Conservation (phyloP, 2,797 vertebrate species). For the Rhodeus uyekii region DNA sequence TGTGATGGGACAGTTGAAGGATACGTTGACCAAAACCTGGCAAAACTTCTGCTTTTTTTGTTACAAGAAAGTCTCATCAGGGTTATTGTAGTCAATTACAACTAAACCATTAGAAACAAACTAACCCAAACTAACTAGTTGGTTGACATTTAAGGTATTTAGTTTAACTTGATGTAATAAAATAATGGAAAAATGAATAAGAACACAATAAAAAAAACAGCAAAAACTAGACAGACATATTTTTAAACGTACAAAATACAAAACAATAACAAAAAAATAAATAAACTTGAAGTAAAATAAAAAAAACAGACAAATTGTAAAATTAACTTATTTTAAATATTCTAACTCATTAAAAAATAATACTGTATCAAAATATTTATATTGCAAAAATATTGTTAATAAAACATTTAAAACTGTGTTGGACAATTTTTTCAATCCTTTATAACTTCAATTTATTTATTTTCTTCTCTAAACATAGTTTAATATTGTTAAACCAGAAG, state of each 20-base stretch:
- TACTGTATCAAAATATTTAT: no score
- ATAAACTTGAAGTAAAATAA: not conserved
- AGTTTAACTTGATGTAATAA: not conserved
- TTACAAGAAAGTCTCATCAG: not conserved
- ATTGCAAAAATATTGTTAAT: not conserved
- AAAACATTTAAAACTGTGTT: not conserved
- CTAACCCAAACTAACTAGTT: no score
- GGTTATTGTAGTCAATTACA: not conserved
- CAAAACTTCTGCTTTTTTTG: not conserved
- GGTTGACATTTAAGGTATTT: not conserved
- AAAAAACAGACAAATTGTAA: not conserved
- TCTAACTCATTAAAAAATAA: no score
- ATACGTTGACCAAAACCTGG: not conserved
- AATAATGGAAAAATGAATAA: not conserved
- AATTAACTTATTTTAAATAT: not conserved
- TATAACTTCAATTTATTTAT: not conserved
- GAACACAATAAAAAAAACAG: no score
- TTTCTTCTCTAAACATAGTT: not conserved
- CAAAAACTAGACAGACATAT: not conserved
- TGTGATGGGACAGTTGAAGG: slow-evolving; percentile 27
- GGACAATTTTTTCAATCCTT: not conserved
- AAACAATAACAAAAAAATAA: not conserved
- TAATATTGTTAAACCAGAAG: not conserved
- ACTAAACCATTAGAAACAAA: not conserved
- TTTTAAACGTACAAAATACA: not conserved